Base-by-base conservation (phyloP, 2,797 vertebrate genomes). In the Neosilurus hyrtlii region DNA sequence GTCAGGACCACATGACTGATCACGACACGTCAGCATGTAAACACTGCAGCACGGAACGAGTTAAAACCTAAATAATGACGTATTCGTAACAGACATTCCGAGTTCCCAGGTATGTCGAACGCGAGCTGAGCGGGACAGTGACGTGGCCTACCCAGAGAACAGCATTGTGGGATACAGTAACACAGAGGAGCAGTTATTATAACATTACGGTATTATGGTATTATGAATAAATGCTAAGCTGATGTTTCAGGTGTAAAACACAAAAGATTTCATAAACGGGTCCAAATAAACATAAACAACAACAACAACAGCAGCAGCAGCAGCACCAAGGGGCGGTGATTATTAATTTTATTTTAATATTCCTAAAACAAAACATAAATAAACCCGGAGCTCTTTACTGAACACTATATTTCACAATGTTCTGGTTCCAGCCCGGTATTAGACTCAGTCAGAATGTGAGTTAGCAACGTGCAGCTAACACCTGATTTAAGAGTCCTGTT, bases 111-210 rank as follows among this genome's bases (percentile, higher is more conserved):
- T 4, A 52, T 20, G 12, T 59, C 16, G 57, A 20, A 10, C 12
- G 16, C 18, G 63, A 14, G 20, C 65, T 11, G 52, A 11, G 3
- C 20, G 16, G 12, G 30, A 30, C 18, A 37, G 52, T 37, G 78
- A 80, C 78, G 65, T 80, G 2, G 16, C 14, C 61, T 35, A 52
- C n/a, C n/a, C 61, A 2, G 3, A 18, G 61, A 1, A n/a, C 24
- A 62, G 79, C 67, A 49, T 81, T 72, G 22, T 71, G 54, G 56
- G 56, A 81, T 81, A 52, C 61, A 52, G 6, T 66, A 43, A 54
- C 77, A 52, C 18, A 14, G 56, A 56, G 65, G 24, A 18, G 49
- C 43, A 63, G 20, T 10, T 56, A 43, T 54, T 6, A 30, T 24
- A 61, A 37, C 12, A n/a, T 6, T n/a, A n/a, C n/a, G n/a, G n/a